Evolutionary conservation across 2,888 invertebrate species (phyloP).

Genomic region (Lumbricus terrestris): DNA sequence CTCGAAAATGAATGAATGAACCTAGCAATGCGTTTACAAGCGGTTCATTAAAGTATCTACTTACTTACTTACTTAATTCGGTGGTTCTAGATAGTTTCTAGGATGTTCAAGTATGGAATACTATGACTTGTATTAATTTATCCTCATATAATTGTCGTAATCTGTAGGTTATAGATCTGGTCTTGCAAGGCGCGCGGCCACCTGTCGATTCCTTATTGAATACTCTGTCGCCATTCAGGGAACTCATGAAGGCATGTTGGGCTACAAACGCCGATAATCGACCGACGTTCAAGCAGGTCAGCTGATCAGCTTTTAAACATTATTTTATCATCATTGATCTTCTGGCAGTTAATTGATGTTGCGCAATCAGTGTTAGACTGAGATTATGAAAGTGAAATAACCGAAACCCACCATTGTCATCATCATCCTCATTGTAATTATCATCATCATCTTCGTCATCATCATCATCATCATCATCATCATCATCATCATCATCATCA

Average conservation of each 20-base stretch:
- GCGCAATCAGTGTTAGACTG: no score
- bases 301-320: not conserved
- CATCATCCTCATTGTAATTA: not conserved
- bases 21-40: no score
- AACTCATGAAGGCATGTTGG: constrained; percentile 52
- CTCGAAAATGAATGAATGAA: no score
- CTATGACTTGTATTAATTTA: no score
- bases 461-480: constrained; percentile 13
- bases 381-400: not conserved
- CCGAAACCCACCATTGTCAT: not conserved
- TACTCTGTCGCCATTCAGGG: constrained; percentile 43
- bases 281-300: constrained; percentile 51
- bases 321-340: not conserved
- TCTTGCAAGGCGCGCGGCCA: constrained; percentile 25
- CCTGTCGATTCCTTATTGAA: not conserved
- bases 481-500: constrained; percentile 23
- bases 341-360: not conserved
- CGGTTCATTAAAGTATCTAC: no score
- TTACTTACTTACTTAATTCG: no score
- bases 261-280: constrained; percentile 42
- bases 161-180: constrained; percentile 22
- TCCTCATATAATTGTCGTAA: no score
- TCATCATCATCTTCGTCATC: constrained; percentile 22
- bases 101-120: not conserved
- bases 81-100: not conserved